phyloP scores from a whole-genome alignment of 2,888 invertebrate species.

The Diplolepis rosae region DNA sequence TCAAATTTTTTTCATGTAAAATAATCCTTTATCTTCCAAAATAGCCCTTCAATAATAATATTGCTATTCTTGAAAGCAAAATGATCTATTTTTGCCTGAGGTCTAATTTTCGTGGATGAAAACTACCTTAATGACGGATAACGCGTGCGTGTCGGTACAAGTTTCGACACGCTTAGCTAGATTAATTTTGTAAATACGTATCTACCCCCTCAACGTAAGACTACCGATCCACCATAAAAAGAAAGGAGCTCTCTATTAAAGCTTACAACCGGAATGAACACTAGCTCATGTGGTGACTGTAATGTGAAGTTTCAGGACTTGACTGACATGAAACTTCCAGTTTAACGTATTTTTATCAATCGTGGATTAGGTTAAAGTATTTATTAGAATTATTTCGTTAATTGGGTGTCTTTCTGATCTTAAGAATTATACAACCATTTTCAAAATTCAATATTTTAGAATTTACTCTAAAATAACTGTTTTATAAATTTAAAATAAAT shows the following conservation, averaged over 20 bases:
- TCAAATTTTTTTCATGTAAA: too few species aligned
- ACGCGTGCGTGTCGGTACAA: conserved; percentile 25
- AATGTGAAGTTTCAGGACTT: conserved; percentile 27
- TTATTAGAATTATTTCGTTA: background rate
- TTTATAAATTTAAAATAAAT: too few species aligned
- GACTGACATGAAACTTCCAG: conserved; percentile 23
- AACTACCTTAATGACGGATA: too few species aligned
- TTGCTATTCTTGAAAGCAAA: too few species aligned
- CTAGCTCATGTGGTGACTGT: conserved; percentile 16
- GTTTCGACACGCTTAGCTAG: conserved; percentile 25
- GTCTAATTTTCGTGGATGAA: too few species aligned
- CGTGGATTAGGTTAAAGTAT: too few species aligned
- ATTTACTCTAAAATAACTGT: too few species aligned
- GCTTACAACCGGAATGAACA: conserved; percentile 14
- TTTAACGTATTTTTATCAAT: background rate
- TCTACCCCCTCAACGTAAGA: background rate
- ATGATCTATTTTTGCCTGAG: too few species aligned
- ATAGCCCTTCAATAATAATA: too few species aligned
- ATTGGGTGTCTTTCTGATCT: background rate
- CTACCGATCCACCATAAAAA: background rate
- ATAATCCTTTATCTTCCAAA: too few species aligned
- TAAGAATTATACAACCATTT: background rate
- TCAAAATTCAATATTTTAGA: background rate
- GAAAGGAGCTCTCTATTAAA: conserved; percentile 28
- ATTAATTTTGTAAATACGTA: conserved; percentile 29